Percentiles rank a stretch among this genome's conserved stretches.
Evolutionary conservation across 1,140 invertebrate genomes (phyloP).

Genomic region (Drosophila bipectinata): DNA sequence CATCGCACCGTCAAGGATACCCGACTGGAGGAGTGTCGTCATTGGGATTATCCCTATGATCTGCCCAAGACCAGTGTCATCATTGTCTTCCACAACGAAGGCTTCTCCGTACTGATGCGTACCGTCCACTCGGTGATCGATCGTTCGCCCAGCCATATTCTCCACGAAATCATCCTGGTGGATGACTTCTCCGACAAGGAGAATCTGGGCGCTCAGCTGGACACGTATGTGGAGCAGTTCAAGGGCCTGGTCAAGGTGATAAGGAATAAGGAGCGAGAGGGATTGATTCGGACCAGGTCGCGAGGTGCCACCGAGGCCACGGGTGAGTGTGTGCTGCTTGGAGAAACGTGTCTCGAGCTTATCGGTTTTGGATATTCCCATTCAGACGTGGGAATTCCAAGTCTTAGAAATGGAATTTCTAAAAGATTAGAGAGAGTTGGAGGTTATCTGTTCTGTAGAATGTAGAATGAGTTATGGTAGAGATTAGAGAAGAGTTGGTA

Average conservation of each 20-base stretch:
- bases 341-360: not conserved
- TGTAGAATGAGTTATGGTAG: not conserved
- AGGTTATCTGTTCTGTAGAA: not conserved
- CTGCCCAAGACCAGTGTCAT: conserved; percentile 97
- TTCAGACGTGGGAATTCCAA: not conserved
- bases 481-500: not conserved
- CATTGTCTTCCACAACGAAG: conserved; percentile 99
- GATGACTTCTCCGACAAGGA: conserved; percentile 99
- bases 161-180: conserved; percentile 98
- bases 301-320: conserved; percentile 96
- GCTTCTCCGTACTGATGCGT: conserved; percentile 96
- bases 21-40: conserved; percentile 94
- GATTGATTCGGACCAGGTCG: conserved; percentile 95
- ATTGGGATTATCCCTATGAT: conserved; percentile 97
- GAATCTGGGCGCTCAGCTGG: conserved; percentile 94
- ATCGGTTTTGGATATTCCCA: not conserved
- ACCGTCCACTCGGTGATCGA: conserved; percentile 99
- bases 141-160: conserved; percentile 93
- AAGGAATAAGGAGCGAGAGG: conserved; percentile 94
- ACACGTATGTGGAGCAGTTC: conserved; percentile 95
- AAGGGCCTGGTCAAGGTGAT: conserved; percentile 94
- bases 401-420: not conserved
- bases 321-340: conserved; percentile 84
- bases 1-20: conserved; percentile 94
- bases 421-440: not conserved